A percentile compares a stretch with the other conserved stretches of the same genome.
phyloP scores from a whole-genome alignment of 2,113 vertebrate species.

The Ivindomyrus marchei region DNA sequence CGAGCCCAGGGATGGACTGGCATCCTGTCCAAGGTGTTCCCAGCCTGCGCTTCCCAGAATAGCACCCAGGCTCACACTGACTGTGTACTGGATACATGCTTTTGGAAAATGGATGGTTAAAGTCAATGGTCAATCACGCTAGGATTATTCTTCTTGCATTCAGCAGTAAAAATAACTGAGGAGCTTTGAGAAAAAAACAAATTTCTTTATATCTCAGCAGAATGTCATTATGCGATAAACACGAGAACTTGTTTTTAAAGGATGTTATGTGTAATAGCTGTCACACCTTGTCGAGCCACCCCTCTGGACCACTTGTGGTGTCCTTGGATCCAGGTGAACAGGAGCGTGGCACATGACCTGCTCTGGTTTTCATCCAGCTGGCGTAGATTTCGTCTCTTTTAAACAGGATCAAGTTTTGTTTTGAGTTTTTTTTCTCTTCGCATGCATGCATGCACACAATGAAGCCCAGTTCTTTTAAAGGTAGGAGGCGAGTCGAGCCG shows the following conservation, averaged over 20 bases:
- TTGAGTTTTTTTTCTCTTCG: neutral
- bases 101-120: neutral
- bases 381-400: neutral
- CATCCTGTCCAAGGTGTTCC: neutral
- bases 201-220: neutral
- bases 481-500: neutral
- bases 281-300: neutral
- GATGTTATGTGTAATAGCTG: neutral
- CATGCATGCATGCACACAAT: neutral
- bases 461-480: neutral
- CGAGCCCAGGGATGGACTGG: neutral
- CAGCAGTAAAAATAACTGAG: neutral
- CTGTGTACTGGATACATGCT: neutral
- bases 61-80: neutral
- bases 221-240: neutral
- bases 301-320: neutral
- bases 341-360: neutral
- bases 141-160: neutral
- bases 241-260: neutral
- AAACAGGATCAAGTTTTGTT: neutral
- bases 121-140: neutral
- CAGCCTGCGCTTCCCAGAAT: neutral
- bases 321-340: neutral
- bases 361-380: neutral
- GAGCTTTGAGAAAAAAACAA: neutral